Evolutionary conservation across 2,113 vertebrate genomes (phyloP).

Genomic region (Toxotes jaculatrix): DNA sequence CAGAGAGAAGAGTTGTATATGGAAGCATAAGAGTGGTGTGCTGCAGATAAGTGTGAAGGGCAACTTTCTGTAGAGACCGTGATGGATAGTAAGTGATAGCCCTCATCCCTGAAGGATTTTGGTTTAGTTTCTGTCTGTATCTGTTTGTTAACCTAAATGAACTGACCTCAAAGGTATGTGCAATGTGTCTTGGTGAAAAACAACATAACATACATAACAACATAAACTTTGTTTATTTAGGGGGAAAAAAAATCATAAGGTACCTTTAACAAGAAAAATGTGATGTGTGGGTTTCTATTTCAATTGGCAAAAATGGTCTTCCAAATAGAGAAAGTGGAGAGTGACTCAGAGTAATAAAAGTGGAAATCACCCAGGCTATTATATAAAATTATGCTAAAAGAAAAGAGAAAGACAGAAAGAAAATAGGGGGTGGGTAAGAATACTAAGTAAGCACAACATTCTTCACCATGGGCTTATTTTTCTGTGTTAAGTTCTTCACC

Average conservation of each 20-base stretch:
- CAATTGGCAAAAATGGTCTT: not conserved
- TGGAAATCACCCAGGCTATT: constrained; percentile 19
- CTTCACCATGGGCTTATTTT: not conserved
- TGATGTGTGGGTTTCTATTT: not conserved
- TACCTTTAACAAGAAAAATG: not conserved
- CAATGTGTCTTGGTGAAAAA: too few species aligned
- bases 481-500: not conserved
- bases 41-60: not conserved
- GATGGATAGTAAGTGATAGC: not conserved
- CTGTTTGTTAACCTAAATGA: too few species aligned
- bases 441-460: not conserved
- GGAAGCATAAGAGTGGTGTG: not conserved
- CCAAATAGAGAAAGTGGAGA: not conserved
- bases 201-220: too few species aligned
- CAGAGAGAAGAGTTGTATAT: not conserved
- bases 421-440: not conserved
- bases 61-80: not conserved
- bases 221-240: too few species aligned
- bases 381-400: not conserved
- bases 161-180: too few species aligned
- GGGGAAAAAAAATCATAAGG: too few species aligned
- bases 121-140: too few species aligned
- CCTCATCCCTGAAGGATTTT: not conserved
- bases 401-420: not conserved
- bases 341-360: not conserved